Base-by-base conservation (phyloP, 2,888 invertebrate genomes). In the Gasteruption jaculator region DNA sequence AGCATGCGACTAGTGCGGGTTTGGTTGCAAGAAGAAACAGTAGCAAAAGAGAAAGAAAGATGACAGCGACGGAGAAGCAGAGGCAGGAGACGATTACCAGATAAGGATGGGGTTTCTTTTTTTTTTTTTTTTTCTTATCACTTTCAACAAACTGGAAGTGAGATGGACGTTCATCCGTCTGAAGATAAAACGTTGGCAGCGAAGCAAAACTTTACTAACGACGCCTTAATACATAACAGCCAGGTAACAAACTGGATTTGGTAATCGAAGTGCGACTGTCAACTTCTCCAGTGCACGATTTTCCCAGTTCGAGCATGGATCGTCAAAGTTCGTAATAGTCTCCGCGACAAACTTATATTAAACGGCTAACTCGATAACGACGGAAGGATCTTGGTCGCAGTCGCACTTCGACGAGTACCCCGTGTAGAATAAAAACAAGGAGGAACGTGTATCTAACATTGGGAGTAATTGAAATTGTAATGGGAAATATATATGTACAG, bases 121-220 rank as follows among this genome's bases (percentile, higher is more conserved):
- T n/a, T n/a, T n/a, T n/a, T n/a, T n/a, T n/a, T n/a, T n/a, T n/a
- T 54, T 61, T 58, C 62, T 65, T 60, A 64, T 64, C 64, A 62
- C 62, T 55, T 61, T 58, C 54, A 63, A 62, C 65, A 58, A 65
- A 66, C 65, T 60, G 62, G 57, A 57, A 65, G 66, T 61, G 58
- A 65, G 63, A 60, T 62, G 61, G 63, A 55, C 58, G 63, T 63
- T 63, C 56, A 48, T 52, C 31, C 48, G 49, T 35, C 56, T 42
- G 52, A 58, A 48, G 54, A 59, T 57, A 54, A 51, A 49, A 51
- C 52, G 10, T 37, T 31, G 39, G 11, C 47, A 52, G 52, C 45
- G 41, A 63, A 65, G 65, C 63, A 50, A 60, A 65, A 61, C 63
- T n/a, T n/a, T n/a, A 53, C 49, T 43, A 49, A 46, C 47, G 49